Evolutionary conservation across 2,797 vertebrate species (phyloP), one percentile per base, ranked within the genome.

Genomic region (Poecilia wingei): DNA sequence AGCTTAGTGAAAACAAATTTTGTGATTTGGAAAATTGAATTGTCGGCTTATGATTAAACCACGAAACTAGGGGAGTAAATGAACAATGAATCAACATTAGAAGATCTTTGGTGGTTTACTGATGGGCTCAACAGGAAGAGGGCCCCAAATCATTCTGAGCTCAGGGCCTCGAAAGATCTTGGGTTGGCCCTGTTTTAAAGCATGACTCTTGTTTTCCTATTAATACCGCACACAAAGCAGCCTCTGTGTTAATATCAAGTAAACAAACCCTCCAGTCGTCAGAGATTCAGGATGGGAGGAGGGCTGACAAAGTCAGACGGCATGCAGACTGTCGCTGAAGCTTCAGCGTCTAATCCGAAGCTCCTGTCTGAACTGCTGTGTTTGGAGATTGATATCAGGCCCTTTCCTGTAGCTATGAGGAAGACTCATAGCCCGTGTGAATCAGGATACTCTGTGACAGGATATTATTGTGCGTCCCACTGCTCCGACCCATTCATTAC

Each of bases 371-470:
- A 45, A 87, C 80, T 76, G 79, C 69, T 82, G 77, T 90, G 91
- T 91, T 92, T 89, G 74, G 85, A 93, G 94, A 96, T 95, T 72
- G 84, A 80, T 94, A 95, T 96, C 93, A 71, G 87, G 79, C 75
- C 88, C 87, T 90, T 95, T 95, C 93, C 94, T 92, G 91, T 68
- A 79, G 88, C 53, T 83, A 89, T 74, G 88, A 90, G 89, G 84
- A 89, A 80, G 84, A 89, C 80, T 74, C 79, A 22, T 79, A 77
- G 78, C 73, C 73, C 3, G 28, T 1, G 84, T 80, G 84, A 84
- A 91, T 86, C 87, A 90, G 87, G 89, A 76, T 33, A 87, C 85
- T 39, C 83, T 81, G 83, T 72, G 46, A 88, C 92, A 92, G 94
- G 91, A 95, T 90, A 93, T 94, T 91, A 92, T 86, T 89, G 83